Evolutionary conservation across 1,140 invertebrate species (phyloP).

Genomic region (Episyrphus balteatus): DNA sequence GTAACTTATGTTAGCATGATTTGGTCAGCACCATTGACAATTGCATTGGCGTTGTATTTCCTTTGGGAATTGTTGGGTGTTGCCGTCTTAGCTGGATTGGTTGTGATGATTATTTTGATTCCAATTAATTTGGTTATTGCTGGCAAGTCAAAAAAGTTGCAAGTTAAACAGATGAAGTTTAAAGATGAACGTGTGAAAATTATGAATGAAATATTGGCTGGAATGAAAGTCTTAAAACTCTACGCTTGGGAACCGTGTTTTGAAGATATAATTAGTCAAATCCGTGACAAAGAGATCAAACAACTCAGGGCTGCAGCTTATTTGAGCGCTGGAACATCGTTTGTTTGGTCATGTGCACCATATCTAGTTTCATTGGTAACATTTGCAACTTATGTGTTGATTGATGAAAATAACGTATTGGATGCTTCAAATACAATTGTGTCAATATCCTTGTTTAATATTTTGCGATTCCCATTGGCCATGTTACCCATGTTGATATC

Average conservation of each 20-base stretch:
- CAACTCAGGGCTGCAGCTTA: slow-evolving; percentile 76
- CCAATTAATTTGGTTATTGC: slow-evolving; percentile 84
- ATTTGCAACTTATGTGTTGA: slow-evolving; percentile 82
- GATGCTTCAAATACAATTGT: slow-evolving; percentile 90
- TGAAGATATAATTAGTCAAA: slow-evolving; percentile 71
- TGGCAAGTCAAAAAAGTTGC: slow-evolving; percentile 66
- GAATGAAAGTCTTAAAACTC: slow-evolving; percentile 84
- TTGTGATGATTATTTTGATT: slow-evolving; percentile 85
- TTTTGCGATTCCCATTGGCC: slow-evolving; percentile 85
- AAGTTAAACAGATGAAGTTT: slow-evolving; percentile 82
- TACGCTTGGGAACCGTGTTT: slow-evolving; percentile 89
- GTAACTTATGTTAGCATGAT: slow-evolving; percentile 89
- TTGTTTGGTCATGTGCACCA: slow-evolving; percentile 91
- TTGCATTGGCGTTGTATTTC: slow-evolving; percentile 76
- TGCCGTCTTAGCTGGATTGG: slow-evolving; percentile 71
- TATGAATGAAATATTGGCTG: slow-evolving; percentile 90
- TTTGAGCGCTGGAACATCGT: slow-evolving; percentile 79
- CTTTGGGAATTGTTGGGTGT: slow-evolving; percentile 76
- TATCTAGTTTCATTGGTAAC: slow-evolving; percentile 87
- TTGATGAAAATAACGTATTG: slow-evolving; percentile 70
- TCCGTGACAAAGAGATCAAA: slow-evolving; percentile 72
- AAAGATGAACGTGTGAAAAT: slow-evolving; percentile 87
- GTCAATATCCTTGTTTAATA: slow-evolving; percentile 94
- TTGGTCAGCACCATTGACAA: slow-evolving; percentile 93
- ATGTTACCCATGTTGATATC: slow-evolving; percentile 83